Conservation (phyloP, 1,140 invertebrate species). For the Mylabris phalerata region DNA sequence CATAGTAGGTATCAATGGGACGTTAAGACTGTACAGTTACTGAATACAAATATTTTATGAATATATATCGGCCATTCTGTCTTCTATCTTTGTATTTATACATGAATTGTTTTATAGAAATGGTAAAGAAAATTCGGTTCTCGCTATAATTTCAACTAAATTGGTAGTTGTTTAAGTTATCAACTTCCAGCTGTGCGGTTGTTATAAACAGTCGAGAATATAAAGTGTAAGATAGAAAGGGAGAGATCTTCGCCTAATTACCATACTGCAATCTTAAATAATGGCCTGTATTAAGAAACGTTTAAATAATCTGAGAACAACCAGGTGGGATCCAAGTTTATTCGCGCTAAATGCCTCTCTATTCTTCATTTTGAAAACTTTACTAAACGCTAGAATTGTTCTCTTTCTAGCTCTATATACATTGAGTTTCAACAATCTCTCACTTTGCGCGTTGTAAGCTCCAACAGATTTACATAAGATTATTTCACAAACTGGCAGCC, state of each 20-base stretch:
- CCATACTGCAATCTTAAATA: slow-evolving; percentile 41
- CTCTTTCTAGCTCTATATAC: neutral
- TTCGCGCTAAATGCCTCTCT: slow-evolving; percentile 36
- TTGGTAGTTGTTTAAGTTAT: slow-evolving; percentile 7
- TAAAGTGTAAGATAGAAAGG: slow-evolving; percentile 7
- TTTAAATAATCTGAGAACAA: slow-evolving; percentile 43
- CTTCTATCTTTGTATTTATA: too few species aligned
- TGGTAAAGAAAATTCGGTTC: too few species aligned
- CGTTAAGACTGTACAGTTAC: too few species aligned
- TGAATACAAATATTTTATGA: too few species aligned
- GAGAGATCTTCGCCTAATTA: slow-evolving; percentile 31
- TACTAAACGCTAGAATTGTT: neutral
- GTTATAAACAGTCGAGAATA: slow-evolving; percentile 18
- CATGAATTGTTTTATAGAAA: too few species aligned
- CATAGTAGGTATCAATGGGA: too few species aligned
- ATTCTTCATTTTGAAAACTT: slow-evolving; percentile 34
- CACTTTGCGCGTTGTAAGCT: slow-evolving; percentile 28
- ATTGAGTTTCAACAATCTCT: neutral
- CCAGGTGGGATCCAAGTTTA: slow-evolving; percentile 40
- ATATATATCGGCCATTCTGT: too few species aligned
- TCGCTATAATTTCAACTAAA: too few species aligned
- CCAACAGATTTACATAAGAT: slow-evolving; percentile 39
- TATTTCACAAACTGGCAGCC: slow-evolving; percentile 38
- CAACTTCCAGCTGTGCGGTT: slow-evolving; percentile 15
- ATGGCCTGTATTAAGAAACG: slow-evolving; percentile 42